Percentiles rank a stretch among this genome's conserved stretches.
phyloP scores from a whole-genome alignment of 1,140 invertebrate genomes.

The Hermetia illucens region DNA sequence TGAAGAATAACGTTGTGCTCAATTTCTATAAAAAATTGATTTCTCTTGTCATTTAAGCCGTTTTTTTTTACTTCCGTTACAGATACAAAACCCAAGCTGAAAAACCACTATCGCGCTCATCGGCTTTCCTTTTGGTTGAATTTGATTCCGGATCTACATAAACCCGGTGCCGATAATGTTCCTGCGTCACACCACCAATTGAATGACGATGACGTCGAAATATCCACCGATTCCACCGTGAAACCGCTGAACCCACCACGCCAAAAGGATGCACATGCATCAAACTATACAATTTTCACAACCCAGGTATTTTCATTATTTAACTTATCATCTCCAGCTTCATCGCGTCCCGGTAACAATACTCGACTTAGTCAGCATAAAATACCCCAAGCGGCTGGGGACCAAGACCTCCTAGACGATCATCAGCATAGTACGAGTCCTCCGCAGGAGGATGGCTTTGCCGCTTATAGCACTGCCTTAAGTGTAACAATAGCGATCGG shows the following conservation, averaged over 20 bases:
- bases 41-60: too few relatives aligned
- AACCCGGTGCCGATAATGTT: constrained; percentile 70
- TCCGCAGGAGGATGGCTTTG: constrained; percentile 68
- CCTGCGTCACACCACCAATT: constrained; percentile 75
- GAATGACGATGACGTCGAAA: constrained; percentile 48
- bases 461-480: constrained; percentile 73
- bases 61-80: constrained; percentile 19
- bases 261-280: constrained; percentile 25
- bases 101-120: constrained; percentile 89
- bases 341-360: constrained; percentile 20
- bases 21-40: too few relatives aligned
- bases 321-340: constrained; percentile 26
- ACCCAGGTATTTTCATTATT: constrained; percentile 28
- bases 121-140: constrained; percentile 93
- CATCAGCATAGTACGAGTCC: constrained; percentile 33
- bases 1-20: too few relatives aligned
- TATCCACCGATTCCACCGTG: constrained; percentile 34
- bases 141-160: constrained; percentile 88
- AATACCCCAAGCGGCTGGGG: constrained; percentile 11
- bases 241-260: constrained; percentile 33
- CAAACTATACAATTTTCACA: constrained; percentile 23
- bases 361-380: constrained; percentile 14
- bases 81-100: constrained; percentile 77
- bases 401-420: constrained; percentile 24
- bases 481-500: constrained; percentile 91